Conservation (phyloP, 2,113 vertebrate species). For the Lagopus leucura region DNA sequence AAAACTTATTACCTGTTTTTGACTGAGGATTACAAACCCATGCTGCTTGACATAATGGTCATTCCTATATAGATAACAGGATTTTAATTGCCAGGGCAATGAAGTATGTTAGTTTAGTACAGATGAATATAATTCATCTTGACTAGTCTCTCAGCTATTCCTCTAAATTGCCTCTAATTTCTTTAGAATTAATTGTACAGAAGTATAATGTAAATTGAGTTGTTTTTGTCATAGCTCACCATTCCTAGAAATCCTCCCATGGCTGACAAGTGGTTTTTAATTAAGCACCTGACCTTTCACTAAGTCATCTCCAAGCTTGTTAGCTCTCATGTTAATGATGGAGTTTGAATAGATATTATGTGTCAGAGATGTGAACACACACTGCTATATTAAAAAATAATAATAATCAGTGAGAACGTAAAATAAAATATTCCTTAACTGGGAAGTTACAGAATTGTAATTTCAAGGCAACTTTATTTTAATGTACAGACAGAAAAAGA, state of each 20-base stretch:
- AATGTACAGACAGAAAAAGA: neutral
- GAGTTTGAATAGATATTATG: neutral
- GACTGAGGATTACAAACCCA: neutral
- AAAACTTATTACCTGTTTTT: neutral
- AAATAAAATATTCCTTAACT: neutral
- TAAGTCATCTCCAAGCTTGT: slow-evolving; percentile 32
- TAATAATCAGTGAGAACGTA: rapidly evolving
- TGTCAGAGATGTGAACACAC: neutral
- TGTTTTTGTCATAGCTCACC: neutral
- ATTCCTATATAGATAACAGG: neutral
- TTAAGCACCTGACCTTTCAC: slow-evolving; percentile 55
- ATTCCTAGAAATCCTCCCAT: neutral
- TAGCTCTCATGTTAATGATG: slow-evolving; percentile 7
- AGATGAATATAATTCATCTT: neutral
- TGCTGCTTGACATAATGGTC: neutral
- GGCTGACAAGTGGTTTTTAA: slow-evolving; percentile 24
- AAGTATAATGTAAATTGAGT: neutral
- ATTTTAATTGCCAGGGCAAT: neutral
- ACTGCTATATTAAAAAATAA: neutral
- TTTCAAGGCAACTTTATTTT: neutral
- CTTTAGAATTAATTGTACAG: slow-evolving; percentile 4
- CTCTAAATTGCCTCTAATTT: slow-evolving; percentile 25
- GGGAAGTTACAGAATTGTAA: neutral
- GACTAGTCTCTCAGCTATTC: neutral
- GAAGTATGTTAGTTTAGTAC: neutral